Percentiles rank a stretch among this genome's conserved stretches.
Conservation (phyloP, 1,140 invertebrate genomes). For the Ips typographus region DNA sequence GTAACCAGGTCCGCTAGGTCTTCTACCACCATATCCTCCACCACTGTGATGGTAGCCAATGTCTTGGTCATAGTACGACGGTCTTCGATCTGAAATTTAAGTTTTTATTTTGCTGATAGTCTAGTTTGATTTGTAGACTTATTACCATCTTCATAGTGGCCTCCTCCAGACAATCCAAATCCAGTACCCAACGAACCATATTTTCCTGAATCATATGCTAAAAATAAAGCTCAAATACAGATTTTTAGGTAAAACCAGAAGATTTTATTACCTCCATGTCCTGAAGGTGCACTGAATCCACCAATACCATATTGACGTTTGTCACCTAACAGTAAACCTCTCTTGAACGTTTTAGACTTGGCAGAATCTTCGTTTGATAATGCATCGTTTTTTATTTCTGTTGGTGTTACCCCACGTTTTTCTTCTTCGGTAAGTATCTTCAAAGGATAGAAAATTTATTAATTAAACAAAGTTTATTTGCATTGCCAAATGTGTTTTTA, state of each 20-base stretch:
- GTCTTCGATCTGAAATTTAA: neutral
- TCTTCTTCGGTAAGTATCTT: conserved; percentile 18
- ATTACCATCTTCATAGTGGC: conserved; percentile 4
- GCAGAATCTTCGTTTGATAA: neutral
- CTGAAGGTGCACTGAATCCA: neutral
- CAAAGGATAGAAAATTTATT: neutral
- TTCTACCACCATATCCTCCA: conserved; percentile 4
- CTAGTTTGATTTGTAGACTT: neutral
- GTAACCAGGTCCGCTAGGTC: conserved; percentile 19
- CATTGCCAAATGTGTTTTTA: too few species aligned
- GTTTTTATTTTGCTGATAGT: neutral
- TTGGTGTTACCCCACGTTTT: conserved; percentile 6
- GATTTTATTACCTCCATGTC: conserved; percentile 5
- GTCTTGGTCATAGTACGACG: conserved; percentile 2
- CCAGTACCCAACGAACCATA: conserved; percentile 11
- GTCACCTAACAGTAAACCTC: neutral
- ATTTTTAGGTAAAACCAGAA: neutral
- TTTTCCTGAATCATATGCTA: conserved; percentile 15
- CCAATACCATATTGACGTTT: conserved; percentile 4
- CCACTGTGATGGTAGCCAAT: conserved; percentile 15
- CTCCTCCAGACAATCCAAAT: neutral
- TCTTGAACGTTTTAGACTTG: conserved; percentile 4
- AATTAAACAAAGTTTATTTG: too few species aligned
- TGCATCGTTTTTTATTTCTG: neutral
- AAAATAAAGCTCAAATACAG: neutral